Evolutionary conservation across 2,888 invertebrate genomes (phyloP).

Genomic region (Drosophila histrio): DNA sequence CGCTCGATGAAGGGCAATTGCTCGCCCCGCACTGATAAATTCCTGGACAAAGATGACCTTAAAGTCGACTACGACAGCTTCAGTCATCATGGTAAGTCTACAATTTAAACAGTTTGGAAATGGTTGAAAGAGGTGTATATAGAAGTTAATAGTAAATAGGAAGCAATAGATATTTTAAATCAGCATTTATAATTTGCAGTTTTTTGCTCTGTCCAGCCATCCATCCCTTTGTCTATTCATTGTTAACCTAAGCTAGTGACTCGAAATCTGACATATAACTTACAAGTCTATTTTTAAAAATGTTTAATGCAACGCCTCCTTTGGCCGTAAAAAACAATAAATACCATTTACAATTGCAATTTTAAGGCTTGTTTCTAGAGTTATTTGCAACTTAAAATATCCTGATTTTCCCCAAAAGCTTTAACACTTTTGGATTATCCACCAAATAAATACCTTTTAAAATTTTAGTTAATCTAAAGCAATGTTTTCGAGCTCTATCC

Average conservation of each 20-base stretch:
- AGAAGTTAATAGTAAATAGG: neutral
- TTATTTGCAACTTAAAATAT: too few species aligned
- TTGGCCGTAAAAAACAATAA: neutral
- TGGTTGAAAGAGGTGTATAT: neutral
- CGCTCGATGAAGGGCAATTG: conserved; percentile 92
- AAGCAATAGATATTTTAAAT: neutral
- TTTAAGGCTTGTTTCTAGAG: neutral
- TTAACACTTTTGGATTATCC: too few species aligned
- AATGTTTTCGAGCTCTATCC: too few species aligned
- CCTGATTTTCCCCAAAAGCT: too few species aligned
- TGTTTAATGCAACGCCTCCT: neutral
- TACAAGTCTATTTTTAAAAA: neutral
- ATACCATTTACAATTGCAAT: neutral
- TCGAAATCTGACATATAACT: neutral
- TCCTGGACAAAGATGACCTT: conserved; percentile 94
- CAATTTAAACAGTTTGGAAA: neutral
- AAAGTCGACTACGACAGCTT: conserved; percentile 95
- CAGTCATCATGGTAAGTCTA: conserved; percentile 91
- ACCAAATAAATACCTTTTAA: too few species aligned
- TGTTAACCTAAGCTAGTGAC: neutral
- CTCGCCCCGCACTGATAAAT: conserved; percentile 92
- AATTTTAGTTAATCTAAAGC: too few species aligned
- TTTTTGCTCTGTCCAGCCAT: too few species aligned
- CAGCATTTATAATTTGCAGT: neutral
- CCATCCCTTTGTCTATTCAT: neutral